Conservation (phyloP, 2,797 vertebrate genomes). For the Tokudaia muenninki region DNA sequence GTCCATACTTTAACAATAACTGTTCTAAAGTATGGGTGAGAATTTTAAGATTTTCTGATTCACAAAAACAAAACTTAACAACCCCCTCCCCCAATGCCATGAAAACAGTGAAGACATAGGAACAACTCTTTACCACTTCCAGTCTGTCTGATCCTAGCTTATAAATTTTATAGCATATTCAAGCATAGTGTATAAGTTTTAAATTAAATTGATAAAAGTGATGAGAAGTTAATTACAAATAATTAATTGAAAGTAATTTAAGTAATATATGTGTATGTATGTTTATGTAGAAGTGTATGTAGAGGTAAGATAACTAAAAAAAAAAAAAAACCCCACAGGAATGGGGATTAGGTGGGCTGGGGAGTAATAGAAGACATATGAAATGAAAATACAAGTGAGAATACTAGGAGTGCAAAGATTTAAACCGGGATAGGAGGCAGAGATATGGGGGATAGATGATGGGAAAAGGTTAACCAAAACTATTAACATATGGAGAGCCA, state of each 20-base stretch:
- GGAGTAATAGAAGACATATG: neutral
- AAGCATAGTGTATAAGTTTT: neutral
- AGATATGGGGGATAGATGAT: neutral
- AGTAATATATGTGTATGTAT: neutral
- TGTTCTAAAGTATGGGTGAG: neutral
- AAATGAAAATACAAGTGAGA: neutral
- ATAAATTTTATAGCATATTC: neutral
- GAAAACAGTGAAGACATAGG: neutral
- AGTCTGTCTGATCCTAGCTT: neutral
- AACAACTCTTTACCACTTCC: neutral
- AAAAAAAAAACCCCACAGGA: too few species aligned
- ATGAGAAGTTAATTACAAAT: neutral
- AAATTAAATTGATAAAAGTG: neutral
- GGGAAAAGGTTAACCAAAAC: neutral
- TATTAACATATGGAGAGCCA: neutral
- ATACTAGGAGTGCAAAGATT: neutral
- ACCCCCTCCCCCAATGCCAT: neutral
- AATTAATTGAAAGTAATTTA: neutral
- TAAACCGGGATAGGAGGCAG: neutral
- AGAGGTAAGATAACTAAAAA: neutral
- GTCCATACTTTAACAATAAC: neutral
- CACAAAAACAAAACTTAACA: slow-evolving; percentile 1
- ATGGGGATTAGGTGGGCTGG: neutral
- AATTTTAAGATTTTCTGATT: slow-evolving; percentile 38
- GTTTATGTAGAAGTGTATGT: neutral